A percentile compares a stretch with the other conserved stretches of the same genome.
These are phyloP conservation scores for Empidonax alnorum DNA, from an alignment of 2,113 vertebrate species.

Conservation along the genomic window DNA sequence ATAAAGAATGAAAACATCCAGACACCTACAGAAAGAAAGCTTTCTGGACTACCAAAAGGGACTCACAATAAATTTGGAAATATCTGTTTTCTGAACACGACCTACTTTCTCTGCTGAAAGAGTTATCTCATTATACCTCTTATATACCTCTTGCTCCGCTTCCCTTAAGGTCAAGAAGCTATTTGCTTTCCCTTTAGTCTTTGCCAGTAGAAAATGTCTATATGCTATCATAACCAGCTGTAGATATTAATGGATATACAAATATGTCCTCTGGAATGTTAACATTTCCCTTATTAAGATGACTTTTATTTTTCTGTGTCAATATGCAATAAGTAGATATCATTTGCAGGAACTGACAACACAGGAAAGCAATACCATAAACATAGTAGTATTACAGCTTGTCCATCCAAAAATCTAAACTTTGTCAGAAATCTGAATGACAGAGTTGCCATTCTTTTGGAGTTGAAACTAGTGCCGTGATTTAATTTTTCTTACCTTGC, in stretches of 20 bases:
- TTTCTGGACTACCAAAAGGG: background rate
- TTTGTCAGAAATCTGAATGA: background rate
- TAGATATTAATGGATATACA: background rate
- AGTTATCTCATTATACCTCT: background rate
- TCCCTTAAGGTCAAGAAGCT: background rate
- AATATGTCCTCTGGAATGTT: background rate
- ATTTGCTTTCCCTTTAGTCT: background rate
- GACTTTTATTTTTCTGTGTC: background rate
- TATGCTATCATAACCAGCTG: background rate
- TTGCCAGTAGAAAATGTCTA: background rate
- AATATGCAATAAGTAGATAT: background rate
- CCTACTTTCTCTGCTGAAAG: background rate
- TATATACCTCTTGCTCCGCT: background rate
- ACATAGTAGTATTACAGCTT: background rate
- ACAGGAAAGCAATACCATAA: background rate
- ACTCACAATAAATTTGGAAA: background rate
- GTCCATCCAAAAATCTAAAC: background rate
- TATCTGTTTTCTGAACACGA: background rate
- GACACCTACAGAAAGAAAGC: background rate
- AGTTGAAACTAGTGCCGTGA: background rate
- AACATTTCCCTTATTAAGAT: background rate
- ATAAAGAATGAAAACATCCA: background rate
- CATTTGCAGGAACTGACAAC: background rate
- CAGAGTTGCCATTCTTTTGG: background rate
- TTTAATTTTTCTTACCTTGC: background rate